These are phyloP conservation scores for Dendrolimus punctatus DNA, from an alignment of 1,140 invertebrate genomes.

Conservation along the genomic window DNA sequence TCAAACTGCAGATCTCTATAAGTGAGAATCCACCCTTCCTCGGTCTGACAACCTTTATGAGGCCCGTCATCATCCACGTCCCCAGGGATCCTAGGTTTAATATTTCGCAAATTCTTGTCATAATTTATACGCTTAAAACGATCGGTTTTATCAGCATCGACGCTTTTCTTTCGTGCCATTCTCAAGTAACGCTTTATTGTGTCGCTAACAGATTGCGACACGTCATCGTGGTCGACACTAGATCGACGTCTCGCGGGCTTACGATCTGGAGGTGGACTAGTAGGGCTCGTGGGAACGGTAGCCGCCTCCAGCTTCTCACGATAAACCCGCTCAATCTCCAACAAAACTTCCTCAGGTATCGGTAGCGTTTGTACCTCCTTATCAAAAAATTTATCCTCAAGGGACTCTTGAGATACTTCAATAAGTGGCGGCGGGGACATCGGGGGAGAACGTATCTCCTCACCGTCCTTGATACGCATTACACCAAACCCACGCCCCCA, in stretches of 20 bases:
- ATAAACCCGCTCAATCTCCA: slow-evolving; percentile 60
- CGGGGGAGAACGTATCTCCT: slow-evolving; percentile 52
- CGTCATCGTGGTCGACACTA: slow-evolving; percentile 86
- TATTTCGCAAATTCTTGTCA: slow-evolving; percentile 86
- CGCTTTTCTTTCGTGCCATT: slow-evolving; percentile 89
- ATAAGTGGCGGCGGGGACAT: slow-evolving; percentile 78
- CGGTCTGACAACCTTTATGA: slow-evolving; percentile 82
- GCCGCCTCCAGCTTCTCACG: slow-evolving; percentile 46
- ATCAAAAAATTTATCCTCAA: slow-evolving; percentile 67
- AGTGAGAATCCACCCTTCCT: slow-evolving; percentile 79
- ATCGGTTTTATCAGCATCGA: slow-evolving; percentile 84
- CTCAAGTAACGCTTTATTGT: slow-evolving; percentile 87
- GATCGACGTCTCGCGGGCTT: slow-evolving; percentile 74
- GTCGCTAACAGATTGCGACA: slow-evolving; percentile 88
- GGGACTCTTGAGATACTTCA: slow-evolving; percentile 76
- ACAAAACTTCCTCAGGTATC: slow-evolving; percentile 70
- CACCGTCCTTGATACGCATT: slow-evolving; percentile 45
- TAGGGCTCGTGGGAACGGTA: slow-evolving; percentile 43
- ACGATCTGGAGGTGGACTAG: slow-evolving; percentile 49
- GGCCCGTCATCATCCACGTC: slow-evolving; percentile 81
- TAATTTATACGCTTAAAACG: slow-evolving; percentile 91
- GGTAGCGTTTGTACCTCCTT: slow-evolving; percentile 76
- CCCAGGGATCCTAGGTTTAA: slow-evolving; percentile 84
- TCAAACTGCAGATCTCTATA: slow-evolving; percentile 54
- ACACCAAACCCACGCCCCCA: slow-evolving; percentile 46